A percentile compares a stretch with the other conserved stretches of the same genome.
Evolutionary conservation across 2,888 invertebrate species (phyloP).

Genomic region (Biston betularia): DNA sequence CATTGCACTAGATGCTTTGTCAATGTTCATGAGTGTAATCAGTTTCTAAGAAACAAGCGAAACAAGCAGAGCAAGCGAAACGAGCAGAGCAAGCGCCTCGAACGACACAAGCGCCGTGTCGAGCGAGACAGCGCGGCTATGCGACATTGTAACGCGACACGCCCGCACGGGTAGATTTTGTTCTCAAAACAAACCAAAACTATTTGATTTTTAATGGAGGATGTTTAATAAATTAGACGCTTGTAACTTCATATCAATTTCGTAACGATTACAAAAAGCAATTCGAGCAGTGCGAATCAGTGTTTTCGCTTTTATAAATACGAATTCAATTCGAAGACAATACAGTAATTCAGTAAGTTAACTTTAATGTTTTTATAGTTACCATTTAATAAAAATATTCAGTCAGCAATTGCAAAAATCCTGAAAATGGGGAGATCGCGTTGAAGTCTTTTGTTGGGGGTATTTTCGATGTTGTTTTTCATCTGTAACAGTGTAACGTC

Average conservation of each 20-base stretch:
- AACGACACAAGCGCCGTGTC: slow-evolving; percentile 13
- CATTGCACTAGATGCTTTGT: no score
- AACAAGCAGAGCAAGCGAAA: slow-evolving; percentile 6
- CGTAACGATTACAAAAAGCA: not conserved
- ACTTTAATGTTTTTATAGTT: not conserved
- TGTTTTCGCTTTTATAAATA: not conserved
- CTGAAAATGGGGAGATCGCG: slow-evolving; percentile 17
- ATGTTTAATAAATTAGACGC: not conserved
- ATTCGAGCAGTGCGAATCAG: not conserved
- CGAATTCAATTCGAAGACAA: not conserved
- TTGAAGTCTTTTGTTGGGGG: slow-evolving; percentile 31
- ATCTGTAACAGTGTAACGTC: no score
- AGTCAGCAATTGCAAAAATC: not conserved
- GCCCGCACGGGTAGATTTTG: not conserved
- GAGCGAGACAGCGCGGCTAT: not conserved
- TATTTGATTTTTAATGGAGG: not conserved
- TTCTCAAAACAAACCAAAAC: slow-evolving; percentile 21
- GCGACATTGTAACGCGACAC: slow-evolving; percentile 1
- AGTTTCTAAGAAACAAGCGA: slow-evolving; percentile 14
- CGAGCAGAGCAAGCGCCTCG: slow-evolving; percentile 11
- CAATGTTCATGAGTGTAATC: not conserved
- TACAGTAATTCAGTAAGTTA: no score
- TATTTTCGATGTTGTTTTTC: slow-evolving; percentile 1
- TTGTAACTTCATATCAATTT: not conserved
- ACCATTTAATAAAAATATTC: not conserved